Conservation (phyloP, 2,888 invertebrate genomes). For the Polia nebulosa region DNA sequence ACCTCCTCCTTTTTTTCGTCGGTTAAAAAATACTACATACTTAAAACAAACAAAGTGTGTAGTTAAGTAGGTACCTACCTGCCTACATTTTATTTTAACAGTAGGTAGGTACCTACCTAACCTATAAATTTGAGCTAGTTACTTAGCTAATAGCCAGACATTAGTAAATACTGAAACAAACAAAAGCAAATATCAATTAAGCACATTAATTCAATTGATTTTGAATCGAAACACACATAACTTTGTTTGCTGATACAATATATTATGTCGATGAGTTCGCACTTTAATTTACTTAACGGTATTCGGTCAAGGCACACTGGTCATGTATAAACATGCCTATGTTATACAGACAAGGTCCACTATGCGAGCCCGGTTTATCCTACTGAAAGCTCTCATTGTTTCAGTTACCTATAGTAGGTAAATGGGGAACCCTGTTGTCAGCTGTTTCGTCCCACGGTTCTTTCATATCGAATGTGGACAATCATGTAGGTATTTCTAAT, state of each 20-base stretch:
- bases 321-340: not conserved
- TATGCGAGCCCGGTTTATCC: conserved; percentile 1
- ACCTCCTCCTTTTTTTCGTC: no score
- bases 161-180: conserved; percentile 9
- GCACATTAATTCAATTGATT: conserved; percentile 18
- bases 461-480: conserved; percentile 62
- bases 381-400: conserved; percentile 27
- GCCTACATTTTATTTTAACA: no score
- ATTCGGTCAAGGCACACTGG: conserved; percentile 5
- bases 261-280: conserved; percentile 12
- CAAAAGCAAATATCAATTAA: conserved; percentile 19
- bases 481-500: conserved; percentile 64
- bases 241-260: conserved; percentile 16
- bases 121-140: not conserved
- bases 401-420: not conserved
- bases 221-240: conserved; percentile 20
- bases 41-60: no score
- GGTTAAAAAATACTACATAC: no score
- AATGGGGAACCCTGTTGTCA: conserved; percentile 47
- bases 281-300: conserved; percentile 17
- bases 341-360: not conserved
- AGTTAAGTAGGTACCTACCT: no score
- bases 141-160: conserved; percentile 5
- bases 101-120: no score
- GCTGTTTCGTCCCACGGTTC: conserved; percentile 68